Base-by-base conservation (phyloP, 92 coral and sea anemone species). In the Epizoanthus rinbou region DNA sequence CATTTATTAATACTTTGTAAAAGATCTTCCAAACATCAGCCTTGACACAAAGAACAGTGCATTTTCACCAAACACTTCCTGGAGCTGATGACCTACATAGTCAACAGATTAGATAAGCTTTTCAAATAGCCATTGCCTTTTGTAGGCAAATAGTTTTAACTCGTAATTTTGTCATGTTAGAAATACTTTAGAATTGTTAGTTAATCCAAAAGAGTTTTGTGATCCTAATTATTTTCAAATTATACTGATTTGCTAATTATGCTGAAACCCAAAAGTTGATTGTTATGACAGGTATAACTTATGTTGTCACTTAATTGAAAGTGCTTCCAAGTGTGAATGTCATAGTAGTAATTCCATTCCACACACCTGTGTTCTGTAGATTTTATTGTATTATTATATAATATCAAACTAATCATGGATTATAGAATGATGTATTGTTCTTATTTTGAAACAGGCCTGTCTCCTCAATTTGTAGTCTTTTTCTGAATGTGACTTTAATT, bases 291-390 rank as follows among this genome's bases (percentile, higher is more conserved):
- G 11, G 54, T 47, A 8, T 47, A 47, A 47, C 54, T 47, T 2
- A 2, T 47, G 54, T 17, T 76, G 35, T 76, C 57, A 17, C 18
- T 73, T 47, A 11, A 47, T 1, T 47, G 54, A 47, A 47, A 47
- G 54, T 47, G 15, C 15, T 47, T 9, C 54, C 54, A 47, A 47
- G 54, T 47, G 54, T 11, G 6, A 8, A 47, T 73, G 56, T 73
- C 78, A 45, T 19, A 19, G 33, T 47, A 62, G 60, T 69, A 21
- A 33, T 19, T 41, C 39, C 21, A 21, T 62, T 78, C 57, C 57
- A 41, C 66, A 28, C 82, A 78, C 50, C 82, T 78, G 82, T 78
- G 70, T 60, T 57, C 82, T 41, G 37, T 78, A 14, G 82, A 78
- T 56, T n/a, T 78, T 7, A 78, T 62, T 41, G 69, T 78, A 3